These are phyloP conservation scores for Whitmania pigra DNA, from an alignment of 1,140 invertebrate genomes.

Conservation along the genomic window DNA sequence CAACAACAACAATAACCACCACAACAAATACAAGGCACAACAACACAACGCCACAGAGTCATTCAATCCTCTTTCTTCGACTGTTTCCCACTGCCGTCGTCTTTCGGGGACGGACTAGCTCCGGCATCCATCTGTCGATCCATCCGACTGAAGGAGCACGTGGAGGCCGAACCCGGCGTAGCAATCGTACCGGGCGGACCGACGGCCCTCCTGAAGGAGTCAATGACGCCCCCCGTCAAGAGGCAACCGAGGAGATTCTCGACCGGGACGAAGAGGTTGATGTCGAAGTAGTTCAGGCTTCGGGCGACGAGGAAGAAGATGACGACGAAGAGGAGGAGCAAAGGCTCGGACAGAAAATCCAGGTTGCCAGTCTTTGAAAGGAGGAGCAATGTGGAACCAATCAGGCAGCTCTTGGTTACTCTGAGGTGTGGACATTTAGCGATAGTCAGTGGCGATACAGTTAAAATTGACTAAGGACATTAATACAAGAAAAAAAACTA, in stretches of 20 bases:
- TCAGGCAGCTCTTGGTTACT: slow-evolving; percentile 78
- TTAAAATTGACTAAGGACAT: not conserved
- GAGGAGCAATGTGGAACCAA: slow-evolving; percentile 88
- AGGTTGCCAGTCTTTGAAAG: slow-evolving; percentile 91
- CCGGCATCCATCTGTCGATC: no score
- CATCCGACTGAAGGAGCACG: no score
- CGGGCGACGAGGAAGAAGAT: slow-evolving; percentile 99
- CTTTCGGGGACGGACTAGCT: no score
- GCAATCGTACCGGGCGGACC: not conserved
- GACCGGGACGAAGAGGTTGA: slow-evolving; percentile 95
- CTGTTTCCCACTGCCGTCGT: no score
- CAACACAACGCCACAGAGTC: no score
- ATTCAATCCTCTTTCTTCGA: no score
- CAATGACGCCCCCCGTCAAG: slow-evolving; percentile 95
- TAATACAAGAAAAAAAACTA: no score
- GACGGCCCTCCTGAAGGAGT: slow-evolving; percentile 55
- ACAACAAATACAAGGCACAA: no score
- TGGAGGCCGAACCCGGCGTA: no score
- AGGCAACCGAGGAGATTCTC: slow-evolving; percentile 94
- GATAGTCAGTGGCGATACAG: not conserved
- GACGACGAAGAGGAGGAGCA: slow-evolving; percentile 93
- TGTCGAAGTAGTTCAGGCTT: slow-evolving; percentile 82
- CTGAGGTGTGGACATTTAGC: not conserved
- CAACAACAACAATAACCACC: no score
- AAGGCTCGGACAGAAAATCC: slow-evolving; percentile 74